These are phyloP conservation scores for Chelonia mydas DNA, from an alignment of 2,797 vertebrate species.

Conservation along the genomic window DNA sequence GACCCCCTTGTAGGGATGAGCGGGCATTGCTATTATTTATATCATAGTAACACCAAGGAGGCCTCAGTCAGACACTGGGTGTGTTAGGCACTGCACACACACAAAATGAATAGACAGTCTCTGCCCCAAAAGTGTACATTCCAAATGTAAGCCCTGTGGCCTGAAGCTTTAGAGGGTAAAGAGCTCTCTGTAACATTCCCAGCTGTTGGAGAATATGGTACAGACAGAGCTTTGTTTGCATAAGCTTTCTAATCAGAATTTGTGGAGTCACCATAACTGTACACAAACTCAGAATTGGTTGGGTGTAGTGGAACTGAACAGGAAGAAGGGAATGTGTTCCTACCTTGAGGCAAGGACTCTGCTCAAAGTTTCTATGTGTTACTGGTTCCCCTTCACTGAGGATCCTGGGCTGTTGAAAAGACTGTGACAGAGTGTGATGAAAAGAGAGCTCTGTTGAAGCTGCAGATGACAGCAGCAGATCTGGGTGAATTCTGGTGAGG, in stretches of 20 bases:
- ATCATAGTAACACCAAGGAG: not conserved
- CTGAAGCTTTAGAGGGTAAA: not conserved
- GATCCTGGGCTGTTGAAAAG: too few relatives aligned
- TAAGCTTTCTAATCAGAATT: not conserved
- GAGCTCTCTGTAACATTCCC: not conserved
- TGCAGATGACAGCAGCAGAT: too few relatives aligned
- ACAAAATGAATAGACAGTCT: not conserved
- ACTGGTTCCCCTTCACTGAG: too few relatives aligned
- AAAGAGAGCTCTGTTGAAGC: too few relatives aligned
- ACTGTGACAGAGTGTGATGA: too few relatives aligned
- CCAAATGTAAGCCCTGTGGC: accelerated
- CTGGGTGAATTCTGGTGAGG: too few relatives aligned
- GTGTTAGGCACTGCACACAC: not conserved
- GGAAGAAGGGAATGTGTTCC: not conserved
- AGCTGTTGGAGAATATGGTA: not conserved
- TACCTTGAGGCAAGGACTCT: not conserved
- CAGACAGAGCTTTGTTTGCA: not conserved
- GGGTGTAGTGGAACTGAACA: not conserved
- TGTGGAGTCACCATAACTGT: not conserved
- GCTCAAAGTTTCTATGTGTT: not conserved
- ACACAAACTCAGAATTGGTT: not conserved
- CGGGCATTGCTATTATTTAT: not conserved
- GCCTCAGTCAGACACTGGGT: not conserved
- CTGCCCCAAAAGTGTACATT: not conserved
- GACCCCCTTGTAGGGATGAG: not conserved